A percentile compares a stretch with the other conserved stretches of the same genome.
These are phyloP conservation scores for Hippoglossus hippoglossus DNA, from an alignment of 2,797 vertebrate genomes.

Conservation along the genomic window DNA sequence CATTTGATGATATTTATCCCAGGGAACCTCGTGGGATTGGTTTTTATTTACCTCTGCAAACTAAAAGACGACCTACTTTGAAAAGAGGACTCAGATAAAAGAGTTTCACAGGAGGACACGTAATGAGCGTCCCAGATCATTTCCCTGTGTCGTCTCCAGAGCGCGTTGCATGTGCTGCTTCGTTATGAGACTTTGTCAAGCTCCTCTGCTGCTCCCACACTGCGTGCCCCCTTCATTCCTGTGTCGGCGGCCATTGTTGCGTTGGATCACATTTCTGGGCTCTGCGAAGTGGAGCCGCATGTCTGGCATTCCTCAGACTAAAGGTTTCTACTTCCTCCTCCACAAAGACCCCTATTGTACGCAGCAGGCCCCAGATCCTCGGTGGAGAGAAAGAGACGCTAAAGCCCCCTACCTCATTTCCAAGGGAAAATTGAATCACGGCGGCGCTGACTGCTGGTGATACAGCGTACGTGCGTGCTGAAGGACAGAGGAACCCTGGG, in stretches of 20 bases:
- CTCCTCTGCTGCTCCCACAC: neutral
- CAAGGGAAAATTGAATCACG: conserved; percentile 60
- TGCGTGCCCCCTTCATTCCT: conserved; percentile 31
- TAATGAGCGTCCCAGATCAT: too few relatives aligned
- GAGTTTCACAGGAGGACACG: neutral
- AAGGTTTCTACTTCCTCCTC: conserved; percentile 77
- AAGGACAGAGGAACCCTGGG: conserved; percentile 21
- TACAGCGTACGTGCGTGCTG: conserved; percentile 17
- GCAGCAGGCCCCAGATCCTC: conserved; percentile 48
- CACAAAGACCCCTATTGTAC: conserved; percentile 82
- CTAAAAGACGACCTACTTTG: conserved; percentile 45
- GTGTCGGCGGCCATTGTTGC: conserved; percentile 67
- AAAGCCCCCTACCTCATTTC: conserved; percentile 62
- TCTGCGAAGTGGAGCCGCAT: conserved; percentile 79
- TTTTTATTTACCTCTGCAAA: neutral
- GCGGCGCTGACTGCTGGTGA: conserved; percentile 51
- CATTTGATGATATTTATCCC: conserved; percentile 9
- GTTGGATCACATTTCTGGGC: conserved; percentile 78
- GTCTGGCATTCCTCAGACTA: conserved; percentile 82
- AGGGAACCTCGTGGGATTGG: too few relatives aligned
- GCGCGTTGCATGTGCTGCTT: too few relatives aligned
- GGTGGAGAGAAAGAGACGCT: conserved; percentile 55
- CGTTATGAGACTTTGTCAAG: too few relatives aligned
- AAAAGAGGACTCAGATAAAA: conserved; percentile 17
- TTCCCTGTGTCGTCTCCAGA: too few relatives aligned